Percentiles rank a stretch among this genome's conserved stretches.
Evolutionary conservation across 2,797 vertebrate species (phyloP).

Genomic region (Halcyon badia): DNA sequence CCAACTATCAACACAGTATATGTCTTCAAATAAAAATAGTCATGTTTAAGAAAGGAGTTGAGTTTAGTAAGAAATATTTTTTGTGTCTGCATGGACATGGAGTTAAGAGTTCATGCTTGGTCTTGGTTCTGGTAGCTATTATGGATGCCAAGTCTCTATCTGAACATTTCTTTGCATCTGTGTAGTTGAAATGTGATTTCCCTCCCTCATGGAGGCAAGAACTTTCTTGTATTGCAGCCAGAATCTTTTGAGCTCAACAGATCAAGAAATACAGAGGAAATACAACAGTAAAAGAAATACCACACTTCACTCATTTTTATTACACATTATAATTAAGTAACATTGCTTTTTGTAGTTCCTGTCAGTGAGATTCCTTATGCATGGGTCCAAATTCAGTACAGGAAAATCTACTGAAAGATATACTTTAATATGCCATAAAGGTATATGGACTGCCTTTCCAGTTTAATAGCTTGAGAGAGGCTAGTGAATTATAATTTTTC

Average conservation of each 20-base stretch:
- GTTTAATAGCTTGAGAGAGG: background rate
- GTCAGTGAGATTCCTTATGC: background rate
- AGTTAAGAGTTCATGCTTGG: background rate
- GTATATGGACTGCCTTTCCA: background rate
- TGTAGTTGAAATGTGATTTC: background rate
- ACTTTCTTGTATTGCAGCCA: background rate
- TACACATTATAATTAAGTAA: background rate
- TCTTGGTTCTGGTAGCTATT: background rate
- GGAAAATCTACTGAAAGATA: background rate
- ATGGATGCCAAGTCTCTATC: background rate
- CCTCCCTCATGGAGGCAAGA: background rate
- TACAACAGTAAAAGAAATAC: background rate
- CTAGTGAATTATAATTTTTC: background rate
- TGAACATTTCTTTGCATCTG: background rate
- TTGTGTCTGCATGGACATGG: background rate
- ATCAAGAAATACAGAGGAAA: background rate
- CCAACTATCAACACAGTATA: background rate
- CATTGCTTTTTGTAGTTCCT: background rate
- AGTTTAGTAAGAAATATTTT: background rate
- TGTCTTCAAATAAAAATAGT: background rate
- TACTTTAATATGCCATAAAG: background rate
- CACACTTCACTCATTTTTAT: background rate
- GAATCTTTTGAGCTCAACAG: background rate
- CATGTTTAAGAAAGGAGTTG: background rate
- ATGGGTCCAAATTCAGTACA: background rate